Percentiles rank a stretch among this genome's conserved stretches.
Evolutionary conservation across 2,888 invertebrate species (phyloP).

Genomic region (Athripsodes cinereus): DNA sequence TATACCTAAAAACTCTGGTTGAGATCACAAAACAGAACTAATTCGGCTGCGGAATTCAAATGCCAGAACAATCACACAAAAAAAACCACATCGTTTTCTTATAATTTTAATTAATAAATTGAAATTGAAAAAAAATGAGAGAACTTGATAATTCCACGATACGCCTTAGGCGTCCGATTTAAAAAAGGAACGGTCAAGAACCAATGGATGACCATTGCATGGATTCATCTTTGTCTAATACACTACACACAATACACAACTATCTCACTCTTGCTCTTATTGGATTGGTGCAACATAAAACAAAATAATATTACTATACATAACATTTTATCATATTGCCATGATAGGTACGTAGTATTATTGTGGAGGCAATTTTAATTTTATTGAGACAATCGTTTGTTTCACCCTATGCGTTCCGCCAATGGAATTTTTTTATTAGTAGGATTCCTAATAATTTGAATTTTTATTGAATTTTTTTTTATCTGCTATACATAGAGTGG

Average conservation of each 20-base stretch:
- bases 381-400: not conserved
- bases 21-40: no score
- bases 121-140: no score
- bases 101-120: no score
- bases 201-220: constrained; percentile 15
- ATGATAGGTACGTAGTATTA: no score
- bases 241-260: not conserved
- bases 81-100: no score
- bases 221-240: constrained; percentile 10
- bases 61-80: no score
- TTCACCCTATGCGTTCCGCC: not conserved
- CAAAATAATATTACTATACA: not conserved
- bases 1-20: no score
- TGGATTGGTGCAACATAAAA: constrained; percentile 2
- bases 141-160: no score
- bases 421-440: not conserved
- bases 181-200: constrained; percentile 27
- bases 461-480: not conserved
- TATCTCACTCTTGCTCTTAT: constrained; percentile 1
- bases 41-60: no score
- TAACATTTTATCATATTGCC: no score
- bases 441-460: not conserved
- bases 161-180: constrained; percentile 11
- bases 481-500: no score
- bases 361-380: not conserved